Evolutionary conservation across 2,888 invertebrate genomes (phyloP).

Genomic region (Ceriagrion tenellum): DNA sequence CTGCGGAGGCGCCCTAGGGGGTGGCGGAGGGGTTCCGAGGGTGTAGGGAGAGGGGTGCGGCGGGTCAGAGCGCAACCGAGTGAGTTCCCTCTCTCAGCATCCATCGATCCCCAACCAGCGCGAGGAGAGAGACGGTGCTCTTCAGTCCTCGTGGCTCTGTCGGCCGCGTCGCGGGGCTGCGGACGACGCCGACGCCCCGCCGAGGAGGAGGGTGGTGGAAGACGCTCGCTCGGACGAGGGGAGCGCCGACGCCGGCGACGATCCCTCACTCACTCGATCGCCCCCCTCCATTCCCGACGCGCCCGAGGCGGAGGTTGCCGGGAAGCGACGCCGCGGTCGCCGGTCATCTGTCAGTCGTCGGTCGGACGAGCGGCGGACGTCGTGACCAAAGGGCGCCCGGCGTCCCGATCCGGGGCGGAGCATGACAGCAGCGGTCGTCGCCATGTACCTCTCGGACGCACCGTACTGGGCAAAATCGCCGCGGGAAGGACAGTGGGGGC

Average conservation of each 20-base stretch:
- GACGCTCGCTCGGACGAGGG: too few species aligned
- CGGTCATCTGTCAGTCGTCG: too few species aligned
- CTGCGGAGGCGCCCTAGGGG: background rate
- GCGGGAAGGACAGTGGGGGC: slow-evolving; percentile 71
- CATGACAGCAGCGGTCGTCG: slow-evolving; percentile 1
- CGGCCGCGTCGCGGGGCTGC: background rate
- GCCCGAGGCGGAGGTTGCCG: too few species aligned
- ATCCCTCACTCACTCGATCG: too few species aligned
- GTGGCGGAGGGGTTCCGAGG: too few species aligned
- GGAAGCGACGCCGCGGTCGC: too few species aligned
- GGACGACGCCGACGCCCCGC: background rate
- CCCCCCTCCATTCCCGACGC: too few species aligned
- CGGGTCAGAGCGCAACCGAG: background rate
- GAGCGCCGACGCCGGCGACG: too few species aligned
- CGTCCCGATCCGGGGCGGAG: slow-evolving; percentile 5
- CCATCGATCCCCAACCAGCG: slow-evolving; percentile 42
- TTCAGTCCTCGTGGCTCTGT: slow-evolving; percentile 52
- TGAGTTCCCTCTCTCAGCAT: slow-evolving; percentile 21
- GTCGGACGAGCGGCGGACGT: too few species aligned
- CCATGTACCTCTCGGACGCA: slow-evolving; percentile 72
- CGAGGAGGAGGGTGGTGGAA: too few species aligned
- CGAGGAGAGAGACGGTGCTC: background rate
- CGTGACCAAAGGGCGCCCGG: too few species aligned
- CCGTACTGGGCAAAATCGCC: slow-evolving; percentile 72
- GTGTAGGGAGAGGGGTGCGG: background rate